These are phyloP conservation scores for Nymphalis io DNA, from an alignment of 1,140 invertebrate genomes.

Conservation along the genomic window DNA sequence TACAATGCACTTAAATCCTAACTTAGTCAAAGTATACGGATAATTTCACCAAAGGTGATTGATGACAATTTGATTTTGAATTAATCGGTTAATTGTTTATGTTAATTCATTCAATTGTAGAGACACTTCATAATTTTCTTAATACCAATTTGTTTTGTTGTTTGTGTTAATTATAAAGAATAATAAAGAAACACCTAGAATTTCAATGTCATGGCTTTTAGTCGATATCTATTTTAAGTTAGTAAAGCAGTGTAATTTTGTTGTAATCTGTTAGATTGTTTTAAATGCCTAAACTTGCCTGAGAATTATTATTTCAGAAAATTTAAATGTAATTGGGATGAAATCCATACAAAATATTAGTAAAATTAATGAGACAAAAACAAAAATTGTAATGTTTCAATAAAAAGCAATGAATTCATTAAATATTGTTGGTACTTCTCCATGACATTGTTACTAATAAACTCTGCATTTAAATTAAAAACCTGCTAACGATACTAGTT, in stretches of 20 bases:
- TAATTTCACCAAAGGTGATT: slow-evolving; percentile 46
- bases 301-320: slow-evolving; percentile 55
- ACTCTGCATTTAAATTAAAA: slow-evolving; percentile 76
- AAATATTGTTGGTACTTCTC: slow-evolving; percentile 52
- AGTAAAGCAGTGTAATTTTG: slow-evolving; percentile 20
- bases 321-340: slow-evolving; percentile 54
- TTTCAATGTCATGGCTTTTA: slow-evolving; percentile 51
- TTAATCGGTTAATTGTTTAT: slow-evolving; percentile 8
- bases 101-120: not conserved
- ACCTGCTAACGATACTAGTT: slow-evolving; percentile 75
- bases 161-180: slow-evolving; percentile 23
- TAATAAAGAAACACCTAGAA: slow-evolving; percentile 20
- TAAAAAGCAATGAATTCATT: slow-evolving; percentile 32
- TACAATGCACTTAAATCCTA: slow-evolving; percentile 57
- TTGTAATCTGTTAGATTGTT: slow-evolving; percentile 26
- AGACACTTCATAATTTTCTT: slow-evolving; percentile 9
- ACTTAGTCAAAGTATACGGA: slow-evolving; percentile 74
- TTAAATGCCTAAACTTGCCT: slow-evolving; percentile 73
- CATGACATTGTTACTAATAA: slow-evolving; percentile 75
- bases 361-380: slow-evolving; percentile 22
- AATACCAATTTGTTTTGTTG: slow-evolving; percentile 22
- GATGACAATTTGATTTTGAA: slow-evolving; percentile 1
- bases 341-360: slow-evolving; percentile 50
- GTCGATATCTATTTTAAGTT: slow-evolving; percentile 26
- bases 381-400: not conserved